Conservation (phyloP, 1,140 invertebrate genomes). For the Hydropsyche tenuis region DNA sequence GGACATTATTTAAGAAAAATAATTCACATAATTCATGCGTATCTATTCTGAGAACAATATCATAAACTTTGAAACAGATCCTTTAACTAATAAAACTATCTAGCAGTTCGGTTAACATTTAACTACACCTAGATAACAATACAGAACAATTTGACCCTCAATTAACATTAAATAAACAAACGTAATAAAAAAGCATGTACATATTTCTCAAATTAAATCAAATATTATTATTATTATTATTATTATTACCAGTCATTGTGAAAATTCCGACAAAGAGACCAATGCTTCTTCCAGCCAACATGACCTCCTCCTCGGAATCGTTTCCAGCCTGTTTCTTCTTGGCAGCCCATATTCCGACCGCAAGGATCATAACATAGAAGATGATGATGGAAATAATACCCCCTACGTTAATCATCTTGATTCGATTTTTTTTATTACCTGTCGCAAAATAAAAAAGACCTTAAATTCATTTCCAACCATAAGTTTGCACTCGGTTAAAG, state of each 20-base stretch:
- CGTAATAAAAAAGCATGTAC: not conserved
- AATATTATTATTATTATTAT: too few relatives aligned
- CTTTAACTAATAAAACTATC: too few relatives aligned
- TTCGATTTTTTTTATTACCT: slow-evolving; percentile 44
- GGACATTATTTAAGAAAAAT: too few relatives aligned
- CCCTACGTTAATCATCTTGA: slow-evolving; percentile 86
- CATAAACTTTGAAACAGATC: too few relatives aligned
- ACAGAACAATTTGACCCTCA: too few relatives aligned
- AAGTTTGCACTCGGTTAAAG: too few relatives aligned
- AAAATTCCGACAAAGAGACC: slow-evolving; percentile 96
- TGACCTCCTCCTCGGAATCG: slow-evolving; percentile 93
- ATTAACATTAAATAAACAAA: not conserved
- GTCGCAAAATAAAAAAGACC: slow-evolving; percentile 13
- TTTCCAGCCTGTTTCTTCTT: slow-evolving; percentile 86
- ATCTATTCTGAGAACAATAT: too few relatives aligned
- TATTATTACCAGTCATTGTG: slow-evolving; percentile 90
- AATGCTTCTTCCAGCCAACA: slow-evolving; percentile 95
- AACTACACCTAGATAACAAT: too few relatives aligned
- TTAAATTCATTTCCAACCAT: too few relatives aligned
- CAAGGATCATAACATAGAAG: slow-evolving; percentile 92
- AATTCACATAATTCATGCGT: too few relatives aligned
- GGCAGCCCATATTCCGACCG: slow-evolving; percentile 94
- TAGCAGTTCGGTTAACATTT: too few relatives aligned
- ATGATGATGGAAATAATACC: slow-evolving; percentile 91
- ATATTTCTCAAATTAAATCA: too few relatives aligned